Conservation (phyloP, 1,140 invertebrate genomes). For the Homarus americanus region DNA sequence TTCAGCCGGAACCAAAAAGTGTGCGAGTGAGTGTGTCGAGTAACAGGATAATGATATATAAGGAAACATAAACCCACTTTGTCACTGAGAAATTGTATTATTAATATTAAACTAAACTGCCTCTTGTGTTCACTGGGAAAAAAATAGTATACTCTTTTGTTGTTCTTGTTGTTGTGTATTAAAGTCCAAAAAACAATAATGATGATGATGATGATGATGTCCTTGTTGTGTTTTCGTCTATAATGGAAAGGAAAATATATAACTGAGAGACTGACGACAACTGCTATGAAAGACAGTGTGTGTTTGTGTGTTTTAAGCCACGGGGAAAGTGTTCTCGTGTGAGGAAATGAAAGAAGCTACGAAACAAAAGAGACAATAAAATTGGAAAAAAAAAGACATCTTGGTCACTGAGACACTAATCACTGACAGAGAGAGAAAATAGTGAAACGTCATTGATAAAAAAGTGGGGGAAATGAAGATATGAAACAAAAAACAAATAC, state of each 20-base stretch:
- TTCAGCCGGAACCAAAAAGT: constrained; percentile 59
- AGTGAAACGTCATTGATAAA: too few species aligned
- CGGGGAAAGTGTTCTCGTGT: neutral
- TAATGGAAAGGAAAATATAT: too few species aligned
- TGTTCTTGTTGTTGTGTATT: neutral
- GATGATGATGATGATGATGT: too few species aligned
- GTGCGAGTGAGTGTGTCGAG: constrained; percentile 19
- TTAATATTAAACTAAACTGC: too few species aligned
- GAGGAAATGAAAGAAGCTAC: neutral
- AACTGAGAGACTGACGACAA: neutral
- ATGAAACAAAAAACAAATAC: too few species aligned
- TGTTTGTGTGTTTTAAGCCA: neutral
- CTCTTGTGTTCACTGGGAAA: neutral
- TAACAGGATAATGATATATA: neutral
- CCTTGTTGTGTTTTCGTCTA: neutral
- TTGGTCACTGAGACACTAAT: neutral
- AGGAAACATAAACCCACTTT: neutral
- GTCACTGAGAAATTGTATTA: neutral
- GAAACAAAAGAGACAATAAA: neutral
- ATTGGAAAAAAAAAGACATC: neutral
- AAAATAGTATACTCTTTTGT: neutral
- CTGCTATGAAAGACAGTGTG: too few species aligned
- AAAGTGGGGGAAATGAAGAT: too few species aligned
- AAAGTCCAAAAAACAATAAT: neutral
- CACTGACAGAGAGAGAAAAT: neutral